A percentile compares a stretch with the other conserved stretches of the same genome.
These are phyloP conservation scores for Meles meles DNA, from an alignment of 2,113 vertebrate genomes.

Conservation along the genomic window DNA sequence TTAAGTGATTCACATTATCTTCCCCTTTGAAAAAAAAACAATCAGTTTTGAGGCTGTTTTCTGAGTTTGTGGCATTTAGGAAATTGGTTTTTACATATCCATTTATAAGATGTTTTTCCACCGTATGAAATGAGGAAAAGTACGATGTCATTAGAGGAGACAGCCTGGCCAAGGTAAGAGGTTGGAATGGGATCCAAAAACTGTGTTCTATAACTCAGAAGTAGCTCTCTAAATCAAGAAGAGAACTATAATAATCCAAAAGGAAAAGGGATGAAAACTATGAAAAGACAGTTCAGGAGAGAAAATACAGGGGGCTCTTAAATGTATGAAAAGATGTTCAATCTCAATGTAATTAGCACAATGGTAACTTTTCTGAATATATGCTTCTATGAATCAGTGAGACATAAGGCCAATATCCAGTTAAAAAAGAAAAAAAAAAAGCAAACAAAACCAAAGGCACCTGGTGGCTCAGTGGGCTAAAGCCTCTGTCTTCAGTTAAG, in stretches of 20 bases:
- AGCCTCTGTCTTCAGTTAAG: too few relatives aligned
- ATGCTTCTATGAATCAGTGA: not conserved
- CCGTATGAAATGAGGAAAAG: not conserved
- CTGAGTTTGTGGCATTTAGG: not conserved
- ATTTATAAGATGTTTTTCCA: not conserved
- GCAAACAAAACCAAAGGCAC: not conserved
- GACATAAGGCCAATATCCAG: not conserved
- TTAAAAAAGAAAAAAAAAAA: not conserved
- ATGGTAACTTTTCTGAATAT: not conserved
- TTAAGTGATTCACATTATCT: not conserved
- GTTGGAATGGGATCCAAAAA: not conserved
- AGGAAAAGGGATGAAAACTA: not conserved
- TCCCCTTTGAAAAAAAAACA: not conserved
- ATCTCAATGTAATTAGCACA: not conserved
- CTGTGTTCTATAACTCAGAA: not conserved
- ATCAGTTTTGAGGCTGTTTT: not conserved
- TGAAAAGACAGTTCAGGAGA: not conserved
- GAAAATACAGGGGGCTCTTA: not conserved
- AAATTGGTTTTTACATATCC: not conserved
- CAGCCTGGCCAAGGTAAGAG: not conserved
- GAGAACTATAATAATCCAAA: not conserved
- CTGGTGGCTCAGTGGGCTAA: not conserved
- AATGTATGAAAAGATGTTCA: not conserved
- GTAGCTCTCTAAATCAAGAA: not conserved
- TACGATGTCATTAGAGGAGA: not conserved